Evolutionary conservation across 2,797 vertebrate genomes (phyloP), one percentile per base, ranked within the genome.

Genomic region (Onychomys torridus): DNA sequence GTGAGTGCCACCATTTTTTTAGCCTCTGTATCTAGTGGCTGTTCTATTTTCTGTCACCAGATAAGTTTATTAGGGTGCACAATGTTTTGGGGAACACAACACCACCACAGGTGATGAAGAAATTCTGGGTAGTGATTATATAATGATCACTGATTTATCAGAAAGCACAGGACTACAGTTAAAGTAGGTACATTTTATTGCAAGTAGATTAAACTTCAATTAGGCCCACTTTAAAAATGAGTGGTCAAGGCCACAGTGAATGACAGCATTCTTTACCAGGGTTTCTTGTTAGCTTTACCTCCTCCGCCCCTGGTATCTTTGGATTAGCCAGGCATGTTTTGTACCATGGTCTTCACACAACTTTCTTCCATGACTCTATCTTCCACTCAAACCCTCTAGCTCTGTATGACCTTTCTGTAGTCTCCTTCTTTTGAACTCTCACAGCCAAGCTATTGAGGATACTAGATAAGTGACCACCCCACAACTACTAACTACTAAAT

Each of bases 81-180:
- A n/a, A n/a, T n/a, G n/a, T n/a, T n/a, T n/a, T n/a, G n/a, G n/a
- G n/a, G n/a, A n/a, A n/a, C n/a, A n/a, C n/a, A n/a, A n/a, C n/a
- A n/a, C n/a, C n/a, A n/a, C n/a, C n/a, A n/a, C n/a, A n/a, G 59
- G 40, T 82, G 21, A 69, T 71, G 27, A 43, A 85, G 69, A 94
- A 82, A 86, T 90, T 92, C 34, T 83, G 46, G 63, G 32, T 77
- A 23, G 61, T 90, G 16, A 46, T 77, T 96, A 92, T 25, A 87
- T 5, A 17, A 90, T 55, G 82, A 1, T 46, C 49, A 88, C 63
- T 57, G 78, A 84, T 27, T 88, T 91, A 67, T 59, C n/a, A 78
- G 77, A 92, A 89, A 61, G 29, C n/a, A 69, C 5, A 76, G 86
- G 86, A 82, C 83, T 57, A 12, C 21, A 76, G 25, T 52, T 88